Evolutionary conservation across 2,113 vertebrate genomes (phyloP).

Genomic region (Narcine bancroftii): DNA sequence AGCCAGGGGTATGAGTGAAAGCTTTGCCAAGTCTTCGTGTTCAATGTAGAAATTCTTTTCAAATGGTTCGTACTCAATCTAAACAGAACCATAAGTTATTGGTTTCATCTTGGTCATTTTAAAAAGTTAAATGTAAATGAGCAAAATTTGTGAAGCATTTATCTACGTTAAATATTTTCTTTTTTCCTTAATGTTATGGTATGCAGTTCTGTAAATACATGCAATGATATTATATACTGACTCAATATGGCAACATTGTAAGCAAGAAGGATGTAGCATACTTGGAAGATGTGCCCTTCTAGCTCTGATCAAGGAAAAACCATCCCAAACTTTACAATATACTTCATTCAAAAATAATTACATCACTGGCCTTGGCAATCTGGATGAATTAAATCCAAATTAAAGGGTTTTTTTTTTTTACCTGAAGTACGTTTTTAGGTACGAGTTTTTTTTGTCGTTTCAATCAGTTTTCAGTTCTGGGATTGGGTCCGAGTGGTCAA

Average conservation of each 20-base stretch:
- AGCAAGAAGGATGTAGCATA: not conserved
- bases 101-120: not conserved
- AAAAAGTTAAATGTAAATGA: not conserved
- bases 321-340: not conserved
- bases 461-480: not conserved
- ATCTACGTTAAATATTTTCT: not conserved
- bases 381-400: not conserved
- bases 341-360: not conserved
- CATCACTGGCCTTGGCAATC: not conserved
- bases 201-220: not conserved
- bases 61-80: conserved; percentile 94
- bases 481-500: not conserved
- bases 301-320: not conserved
- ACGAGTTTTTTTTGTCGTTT: not conserved
- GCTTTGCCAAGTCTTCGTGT: conserved; percentile 81
- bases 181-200: too few relatives aligned
- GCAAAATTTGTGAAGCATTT: not conserved
- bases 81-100: conserved; percentile 18
- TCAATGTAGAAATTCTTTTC: conserved; percentile 97
- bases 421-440: too few relatives aligned
- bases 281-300: not conserved
- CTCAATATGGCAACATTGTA: not conserved
- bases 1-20: conserved; percentile 72
- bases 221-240: not conserved
- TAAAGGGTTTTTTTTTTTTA: too few relatives aligned